Base-by-base conservation (phyloP, 1,140 invertebrate species). In the Lepidurus packardi region DNA sequence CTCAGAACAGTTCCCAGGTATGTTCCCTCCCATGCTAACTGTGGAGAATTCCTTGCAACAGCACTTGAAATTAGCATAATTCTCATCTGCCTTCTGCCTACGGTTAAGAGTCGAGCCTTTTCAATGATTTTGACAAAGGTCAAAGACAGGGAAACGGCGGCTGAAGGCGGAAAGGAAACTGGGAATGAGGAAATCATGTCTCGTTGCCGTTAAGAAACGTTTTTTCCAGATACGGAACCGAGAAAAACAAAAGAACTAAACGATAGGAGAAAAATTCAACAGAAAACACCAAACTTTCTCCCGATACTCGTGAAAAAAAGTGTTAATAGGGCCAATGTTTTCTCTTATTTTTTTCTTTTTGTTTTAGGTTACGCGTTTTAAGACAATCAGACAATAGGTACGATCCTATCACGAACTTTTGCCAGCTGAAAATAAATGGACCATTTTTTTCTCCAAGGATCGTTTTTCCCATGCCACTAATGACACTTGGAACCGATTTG, bases 21-120 rank as follows among this genome's bases (percentile, higher is more conserved):
- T 65, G 53, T 9, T 65, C 53, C 53, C 6, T 7, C 5, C 13
- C 21, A 10, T 16, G 45, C 45, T 47, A 47, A 16, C 45, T 47
- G 45, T 34, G 34, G 34, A 34, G 34, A 34, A 34, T 34, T 34
- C 34, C 45, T 65, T 65, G 13, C 53, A 34, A 9, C 53, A 65
- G 53, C 53, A 65, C 53, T 65, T 21, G 9, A 65, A 65, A 65
- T 65, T 65, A 65, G n/a, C 53, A 65, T 65, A 65, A 65, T 65
- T 21, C 13, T 65, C 53, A 21, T 65, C 53, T 11, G 5, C 53
- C 53, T 21, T 16, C 53, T 9, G 16, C 7, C 53, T 1, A 21
- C 21, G 21, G 8, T 13, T 21, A 13, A n/a, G 21, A n/a, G 8
- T 21, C 53, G 53, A 65, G 16, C 5, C n/a, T 9, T 7, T n/a